phyloP scores from a whole-genome alignment of 64 coral and sea anemone genomes.

The Montipora cactus region DNA sequence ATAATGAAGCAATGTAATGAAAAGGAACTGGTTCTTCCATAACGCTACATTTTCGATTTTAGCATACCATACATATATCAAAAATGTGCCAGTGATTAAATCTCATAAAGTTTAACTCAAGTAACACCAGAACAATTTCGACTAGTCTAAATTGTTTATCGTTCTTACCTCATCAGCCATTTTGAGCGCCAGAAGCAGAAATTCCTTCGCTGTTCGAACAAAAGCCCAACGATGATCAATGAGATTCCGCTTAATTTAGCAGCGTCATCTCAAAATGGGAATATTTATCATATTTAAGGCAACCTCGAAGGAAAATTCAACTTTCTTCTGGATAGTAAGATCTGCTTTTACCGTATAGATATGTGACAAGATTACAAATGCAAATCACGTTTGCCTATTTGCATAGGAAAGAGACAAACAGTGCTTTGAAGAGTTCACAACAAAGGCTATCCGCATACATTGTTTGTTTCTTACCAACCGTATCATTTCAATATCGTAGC shows the following conservation, averaged over 20 bases:
- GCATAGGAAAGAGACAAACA: not conserved
- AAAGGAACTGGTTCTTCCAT: too few relatives aligned
- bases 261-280: not conserved
- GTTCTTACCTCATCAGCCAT: conserved; percentile 36
- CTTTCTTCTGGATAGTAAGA: not conserved
- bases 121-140: too few relatives aligned
- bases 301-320: not conserved
- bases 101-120: too few relatives aligned
- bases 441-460: not conserved
- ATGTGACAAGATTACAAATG: conserved; percentile 2
- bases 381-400: conserved; percentile 28
- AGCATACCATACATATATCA: too few relatives aligned
- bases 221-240: not conserved
- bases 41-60: too few relatives aligned
- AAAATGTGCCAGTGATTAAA: not conserved
- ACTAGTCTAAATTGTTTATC: not conserved
- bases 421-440: not conserved
- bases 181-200: not conserved
- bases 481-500: not conserved
- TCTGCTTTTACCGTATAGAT: not conserved
- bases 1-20: too few relatives aligned
- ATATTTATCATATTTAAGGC: not conserved
- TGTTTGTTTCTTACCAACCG: not conserved
- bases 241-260: not conserved
- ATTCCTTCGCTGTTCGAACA: conserved; percentile 15